Evolutionary conservation across 2,113 vertebrate genomes (phyloP).

Genomic region (Rhineura floridana): DNA sequence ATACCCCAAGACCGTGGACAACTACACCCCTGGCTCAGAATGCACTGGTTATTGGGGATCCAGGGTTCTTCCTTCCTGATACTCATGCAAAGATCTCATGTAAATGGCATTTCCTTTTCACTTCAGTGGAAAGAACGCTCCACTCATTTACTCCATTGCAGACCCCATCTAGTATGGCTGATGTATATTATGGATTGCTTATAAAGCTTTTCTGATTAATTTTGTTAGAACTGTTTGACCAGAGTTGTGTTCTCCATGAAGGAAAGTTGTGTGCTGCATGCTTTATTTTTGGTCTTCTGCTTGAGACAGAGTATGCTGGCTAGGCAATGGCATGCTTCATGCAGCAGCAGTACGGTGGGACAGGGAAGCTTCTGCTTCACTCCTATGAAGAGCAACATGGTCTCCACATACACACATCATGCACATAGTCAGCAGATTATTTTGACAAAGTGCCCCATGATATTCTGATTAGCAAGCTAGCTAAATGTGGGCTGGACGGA

Average conservation of each 20-base stretch:
- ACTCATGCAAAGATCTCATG: background rate
- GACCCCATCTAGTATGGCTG: background rate
- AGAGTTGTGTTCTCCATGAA: background rate
- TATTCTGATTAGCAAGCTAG: no score
- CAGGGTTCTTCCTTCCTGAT: background rate
- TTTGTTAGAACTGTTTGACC: background rate
- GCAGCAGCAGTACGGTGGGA: background rate
- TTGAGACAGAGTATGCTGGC: background rate
- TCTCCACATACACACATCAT: background rate
- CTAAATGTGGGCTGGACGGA: no score
- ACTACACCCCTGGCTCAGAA: no score
- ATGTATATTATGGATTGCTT: background rate
- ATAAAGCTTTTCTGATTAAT: background rate
- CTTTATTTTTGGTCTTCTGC: background rate
- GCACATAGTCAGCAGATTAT: background rate
- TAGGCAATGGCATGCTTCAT: background rate
- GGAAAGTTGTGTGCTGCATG: background rate
- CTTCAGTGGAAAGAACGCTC: background rate
- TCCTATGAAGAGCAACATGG: background rate
- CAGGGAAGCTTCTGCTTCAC: background rate
- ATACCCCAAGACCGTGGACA: no score
- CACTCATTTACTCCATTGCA: background rate
- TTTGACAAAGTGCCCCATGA: no score
- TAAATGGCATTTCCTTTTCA: background rate
- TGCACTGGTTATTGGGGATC: no score